Percentiles rank a stretch among this genome's conserved stretches.
Evolutionary conservation across 2,797 vertebrate species (phyloP).

Genomic region (Chelon auratus): DNA sequence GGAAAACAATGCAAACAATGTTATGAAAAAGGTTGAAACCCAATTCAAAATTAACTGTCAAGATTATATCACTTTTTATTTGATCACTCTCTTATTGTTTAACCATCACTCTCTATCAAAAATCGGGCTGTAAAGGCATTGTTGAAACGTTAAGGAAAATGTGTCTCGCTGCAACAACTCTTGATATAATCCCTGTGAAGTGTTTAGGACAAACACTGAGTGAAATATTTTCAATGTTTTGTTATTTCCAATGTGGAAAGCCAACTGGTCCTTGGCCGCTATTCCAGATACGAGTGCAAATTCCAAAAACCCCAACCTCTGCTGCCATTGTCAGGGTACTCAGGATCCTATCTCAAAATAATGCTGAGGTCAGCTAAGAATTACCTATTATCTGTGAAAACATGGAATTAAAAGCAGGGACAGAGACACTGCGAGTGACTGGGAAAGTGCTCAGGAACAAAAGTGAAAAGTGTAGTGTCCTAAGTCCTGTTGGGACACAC

Average conservation of each 20-base stretch:
- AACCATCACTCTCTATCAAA: background rate
- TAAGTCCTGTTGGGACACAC: too few species aligned
- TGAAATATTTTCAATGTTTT: background rate
- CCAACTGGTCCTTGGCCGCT: background rate
- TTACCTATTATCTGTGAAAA: background rate
- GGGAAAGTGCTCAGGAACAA: too few species aligned
- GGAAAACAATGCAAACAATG: background rate
- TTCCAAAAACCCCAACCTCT: background rate
- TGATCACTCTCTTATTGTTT: too few species aligned
- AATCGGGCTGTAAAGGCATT: background rate
- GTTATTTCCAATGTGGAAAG: background rate
- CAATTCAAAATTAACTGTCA: background rate
- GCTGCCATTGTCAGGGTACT: background rate
- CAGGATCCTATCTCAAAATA: too few species aligned
- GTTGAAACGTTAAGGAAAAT: background rate
- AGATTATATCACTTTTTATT: background rate
- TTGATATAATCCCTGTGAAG: background rate
- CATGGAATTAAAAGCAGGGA: too few species aligned
- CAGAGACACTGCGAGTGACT: too few species aligned
- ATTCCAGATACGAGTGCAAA: background rate
- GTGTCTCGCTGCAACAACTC: background rate
- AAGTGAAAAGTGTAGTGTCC: too few species aligned
- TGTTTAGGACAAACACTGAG: background rate
- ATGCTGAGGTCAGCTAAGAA: background rate
- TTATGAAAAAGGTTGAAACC: background rate